Conservation (phyloP, 1,140 invertebrate genomes). For the Ceratina japonica region DNA sequence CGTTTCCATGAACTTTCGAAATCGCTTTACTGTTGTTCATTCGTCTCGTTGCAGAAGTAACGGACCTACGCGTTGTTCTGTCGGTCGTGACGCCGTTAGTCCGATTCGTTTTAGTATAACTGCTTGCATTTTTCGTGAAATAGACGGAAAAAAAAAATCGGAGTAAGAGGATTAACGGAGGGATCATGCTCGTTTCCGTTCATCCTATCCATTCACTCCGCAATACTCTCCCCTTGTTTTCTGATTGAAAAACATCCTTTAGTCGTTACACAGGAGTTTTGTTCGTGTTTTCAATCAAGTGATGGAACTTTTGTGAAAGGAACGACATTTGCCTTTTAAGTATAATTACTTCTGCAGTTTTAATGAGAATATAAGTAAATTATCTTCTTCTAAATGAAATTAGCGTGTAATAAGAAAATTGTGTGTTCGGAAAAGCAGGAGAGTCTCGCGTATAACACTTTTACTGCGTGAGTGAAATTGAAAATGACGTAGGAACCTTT, state of each 20-base stretch:
- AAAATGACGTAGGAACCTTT: neutral
- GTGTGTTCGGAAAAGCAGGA: too few relatives aligned
- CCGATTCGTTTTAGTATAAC: conserved; percentile 35
- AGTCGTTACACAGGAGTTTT: neutral
- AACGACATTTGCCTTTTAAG: too few relatives aligned
- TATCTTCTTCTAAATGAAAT: too few relatives aligned
- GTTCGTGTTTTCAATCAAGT: too few relatives aligned
- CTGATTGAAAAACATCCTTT: neutral
- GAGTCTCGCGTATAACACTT: too few relatives aligned
- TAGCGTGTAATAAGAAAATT: too few relatives aligned
- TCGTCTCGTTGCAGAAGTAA: conserved; percentile 41
- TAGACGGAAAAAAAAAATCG: conserved; percentile 25
- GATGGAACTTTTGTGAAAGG: too few relatives aligned
- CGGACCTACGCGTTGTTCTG: conserved; percentile 51
- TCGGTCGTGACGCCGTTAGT: conserved; percentile 49
- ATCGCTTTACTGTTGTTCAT: neutral
- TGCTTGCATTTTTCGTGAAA: conserved; percentile 46
- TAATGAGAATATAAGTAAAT: too few relatives aligned
- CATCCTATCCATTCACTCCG: too few relatives aligned
- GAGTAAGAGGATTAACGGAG: conserved; percentile 4
- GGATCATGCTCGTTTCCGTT: neutral
- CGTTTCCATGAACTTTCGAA: conserved; percentile 39
- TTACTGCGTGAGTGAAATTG: too few relatives aligned
- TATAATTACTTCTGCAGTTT: too few relatives aligned
- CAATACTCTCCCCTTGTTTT: neutral